Percentiles rank a stretch among this genome's conserved stretches.
Evolutionary conservation across 2,113 vertebrate genomes (phyloP).

Genomic region (Delphinapterus leucas): DNA sequence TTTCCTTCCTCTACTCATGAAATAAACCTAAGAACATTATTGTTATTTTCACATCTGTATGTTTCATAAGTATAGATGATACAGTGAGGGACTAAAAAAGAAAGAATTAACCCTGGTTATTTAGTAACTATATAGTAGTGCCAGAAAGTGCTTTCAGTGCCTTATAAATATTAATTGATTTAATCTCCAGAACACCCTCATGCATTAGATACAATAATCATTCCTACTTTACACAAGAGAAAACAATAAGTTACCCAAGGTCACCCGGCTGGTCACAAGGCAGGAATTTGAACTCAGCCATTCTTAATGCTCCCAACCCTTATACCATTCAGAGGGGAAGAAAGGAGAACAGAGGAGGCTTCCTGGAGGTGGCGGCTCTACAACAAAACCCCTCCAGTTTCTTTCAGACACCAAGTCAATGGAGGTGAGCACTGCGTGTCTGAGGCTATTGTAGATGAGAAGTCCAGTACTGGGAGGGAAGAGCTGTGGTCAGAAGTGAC

Average conservation of each 20-base stretch:
- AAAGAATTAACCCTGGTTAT: not conserved
- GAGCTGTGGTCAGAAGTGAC: not conserved
- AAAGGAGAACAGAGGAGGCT: accelerated
- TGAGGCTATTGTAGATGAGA: not conserved
- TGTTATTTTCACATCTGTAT: not conserved
- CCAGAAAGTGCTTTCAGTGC: not conserved
- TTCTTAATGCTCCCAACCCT: not conserved
- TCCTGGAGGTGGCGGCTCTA: no score
- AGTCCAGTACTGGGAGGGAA: not conserved
- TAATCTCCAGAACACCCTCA: not conserved
- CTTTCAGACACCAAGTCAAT: not conserved
- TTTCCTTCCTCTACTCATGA: not conserved
- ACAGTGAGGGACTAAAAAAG: not conserved
- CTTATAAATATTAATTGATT: not conserved
- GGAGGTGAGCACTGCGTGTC: not conserved
- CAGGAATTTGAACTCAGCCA: not conserved
- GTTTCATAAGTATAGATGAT: not conserved
- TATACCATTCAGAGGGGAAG: not conserved
- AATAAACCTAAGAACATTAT: not conserved
- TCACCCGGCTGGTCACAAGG: not conserved
- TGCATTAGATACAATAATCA: not conserved
- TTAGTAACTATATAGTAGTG: not conserved
- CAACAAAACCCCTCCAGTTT: not conserved
- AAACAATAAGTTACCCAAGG: not conserved
- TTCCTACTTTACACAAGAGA: not conserved